phyloP scores from a whole-genome alignment of 2,888 invertebrate species.

The Blastobasis lacticolella region DNA sequence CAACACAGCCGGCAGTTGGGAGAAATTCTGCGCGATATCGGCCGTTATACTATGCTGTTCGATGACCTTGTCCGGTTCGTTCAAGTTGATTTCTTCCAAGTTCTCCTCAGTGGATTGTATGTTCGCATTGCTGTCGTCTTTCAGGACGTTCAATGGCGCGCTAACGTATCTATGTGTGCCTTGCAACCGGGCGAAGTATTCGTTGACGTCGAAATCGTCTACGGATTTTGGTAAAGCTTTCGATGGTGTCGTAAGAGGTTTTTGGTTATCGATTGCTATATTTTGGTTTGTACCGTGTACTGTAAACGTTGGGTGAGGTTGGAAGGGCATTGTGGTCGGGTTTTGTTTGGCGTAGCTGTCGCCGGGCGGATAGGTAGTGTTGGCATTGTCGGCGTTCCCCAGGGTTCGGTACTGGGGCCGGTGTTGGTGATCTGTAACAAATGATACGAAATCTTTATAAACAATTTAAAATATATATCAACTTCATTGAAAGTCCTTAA shows the following conservation, averaged over 20 bases:
- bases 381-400: slow-evolving; percentile 34
- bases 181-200: slow-evolving; percentile 63
- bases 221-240: slow-evolving; percentile 41
- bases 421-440: slow-evolving; percentile 53
- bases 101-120: slow-evolving; percentile 57
- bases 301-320: slow-evolving; percentile 14
- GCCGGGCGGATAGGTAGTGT: slow-evolving; percentile 35
- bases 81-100: slow-evolving; percentile 56
- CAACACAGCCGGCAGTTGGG: slow-evolving; percentile 73
- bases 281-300: slow-evolving; percentile 19
- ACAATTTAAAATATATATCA: neutral
- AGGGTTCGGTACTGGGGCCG: slow-evolving; percentile 32
- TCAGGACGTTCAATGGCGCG: slow-evolving; percentile 50
- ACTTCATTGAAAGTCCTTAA: neutral
- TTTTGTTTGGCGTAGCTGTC: slow-evolving; percentile 36
- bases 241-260: slow-evolving; percentile 20
- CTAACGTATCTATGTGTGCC: slow-evolving; percentile 56
- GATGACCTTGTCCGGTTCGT: slow-evolving; percentile 37
- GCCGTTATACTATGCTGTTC: slow-evolving; percentile 56
- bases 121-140: slow-evolving; percentile 66
- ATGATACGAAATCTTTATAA: slow-evolving; percentile 4
- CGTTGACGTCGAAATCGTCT: slow-evolving; percentile 67
- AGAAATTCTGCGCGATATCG: slow-evolving; percentile 70
- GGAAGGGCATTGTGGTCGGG: slow-evolving; percentile 12
- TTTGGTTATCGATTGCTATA: slow-evolving; percentile 16